Percentiles rank a stretch among this genome's conserved stretches.
phyloP scores from a whole-genome alignment of 2,888 invertebrate genomes.

The Drosophila pseudotakahashii region DNA sequence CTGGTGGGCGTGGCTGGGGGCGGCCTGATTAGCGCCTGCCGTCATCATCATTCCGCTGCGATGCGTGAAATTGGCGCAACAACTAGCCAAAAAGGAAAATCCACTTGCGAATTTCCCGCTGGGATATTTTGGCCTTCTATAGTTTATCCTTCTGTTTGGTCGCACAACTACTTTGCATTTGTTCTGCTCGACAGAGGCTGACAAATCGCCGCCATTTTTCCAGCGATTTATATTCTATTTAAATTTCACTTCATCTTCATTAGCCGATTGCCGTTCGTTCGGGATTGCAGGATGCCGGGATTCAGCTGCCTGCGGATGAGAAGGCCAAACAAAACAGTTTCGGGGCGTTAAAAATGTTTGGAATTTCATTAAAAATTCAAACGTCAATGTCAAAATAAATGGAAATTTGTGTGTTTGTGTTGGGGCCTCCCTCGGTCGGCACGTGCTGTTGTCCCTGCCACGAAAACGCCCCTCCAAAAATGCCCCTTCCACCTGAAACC shows the following conservation, averaged over 20 bases:
- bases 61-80: slow-evolving; percentile 67
- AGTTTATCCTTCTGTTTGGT: slow-evolving; percentile 12
- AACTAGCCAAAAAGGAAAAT: slow-evolving; percentile 20
- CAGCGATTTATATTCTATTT: slow-evolving; percentile 78
- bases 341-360: slow-evolving; percentile 73
- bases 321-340: slow-evolving; percentile 44
- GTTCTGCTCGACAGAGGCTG: slow-evolving; percentile 72
- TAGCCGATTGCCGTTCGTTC: slow-evolving; percentile 46
- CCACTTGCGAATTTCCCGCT: slow-evolving; percentile 52
- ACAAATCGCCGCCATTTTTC: slow-evolving; percentile 77
- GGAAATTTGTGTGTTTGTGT: slow-evolving; percentile 62
- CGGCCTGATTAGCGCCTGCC: slow-evolving; percentile 74
- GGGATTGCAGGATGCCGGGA: slow-evolving; percentile 35
- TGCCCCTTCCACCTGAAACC: slow-evolving; percentile 30
- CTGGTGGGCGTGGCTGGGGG: slow-evolving; percentile 66
- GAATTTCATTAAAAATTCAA: slow-evolving; percentile 80
- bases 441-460: slow-evolving; percentile 57
- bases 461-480: background rate
- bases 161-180: slow-evolving; percentile 72
- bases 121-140: slow-evolving; percentile 55
- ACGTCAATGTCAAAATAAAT: slow-evolving; percentile 78
- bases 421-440: slow-evolving; percentile 49
- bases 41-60: slow-evolving; percentile 68
- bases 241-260: slow-evolving; percentile 79
- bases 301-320: slow-evolving; percentile 50